Percentiles rank a stretch among this genome's conserved stretches.
These are phyloP conservation scores for Lypha dubia DNA, from an alignment of 2,888 invertebrate genomes.

Conservation along the genomic window DNA sequence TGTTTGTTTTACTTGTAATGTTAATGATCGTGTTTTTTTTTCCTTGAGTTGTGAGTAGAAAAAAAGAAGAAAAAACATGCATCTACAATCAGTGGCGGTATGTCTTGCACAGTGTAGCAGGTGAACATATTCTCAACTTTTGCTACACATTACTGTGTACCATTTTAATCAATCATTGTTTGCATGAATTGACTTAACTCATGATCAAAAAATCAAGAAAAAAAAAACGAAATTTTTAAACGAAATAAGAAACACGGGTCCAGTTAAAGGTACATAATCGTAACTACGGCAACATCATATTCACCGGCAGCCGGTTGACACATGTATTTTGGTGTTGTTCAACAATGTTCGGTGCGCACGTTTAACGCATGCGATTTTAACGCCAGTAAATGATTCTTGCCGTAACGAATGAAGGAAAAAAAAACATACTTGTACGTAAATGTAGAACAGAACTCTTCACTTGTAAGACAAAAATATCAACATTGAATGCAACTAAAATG, in stretches of 20 bases:
- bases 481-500: not conserved
- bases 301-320: constrained; percentile 2
- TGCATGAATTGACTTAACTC: constrained; percentile 50
- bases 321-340: constrained; percentile 60
- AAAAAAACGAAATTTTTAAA: constrained; percentile 45
- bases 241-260: constrained; percentile 26
- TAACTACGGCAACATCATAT: constrained; percentile 4
- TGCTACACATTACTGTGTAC: constrained; percentile 53
- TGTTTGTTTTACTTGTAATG: constrained; percentile 66
- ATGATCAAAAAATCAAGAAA: constrained; percentile 35
- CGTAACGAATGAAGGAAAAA: constrained; percentile 15
- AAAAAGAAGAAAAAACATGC: constrained; percentile 5
- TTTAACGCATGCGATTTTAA: constrained; percentile 74
- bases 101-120: not conserved
- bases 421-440: constrained; percentile 12
- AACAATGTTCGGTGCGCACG: constrained; percentile 68
- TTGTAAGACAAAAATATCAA: constrained; percentile 34
- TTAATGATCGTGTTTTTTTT: constrained; percentile 23
- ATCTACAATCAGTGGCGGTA: constrained; percentile 2
- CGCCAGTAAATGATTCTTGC: constrained; percentile 66
- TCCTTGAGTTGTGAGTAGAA: not conserved
- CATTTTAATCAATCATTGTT: constrained; percentile 71
- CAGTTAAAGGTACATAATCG: constrained; percentile 19
- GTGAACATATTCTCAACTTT: constrained; percentile 39
- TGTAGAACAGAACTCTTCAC: constrained; percentile 38